A percentile compares a stretch with the other conserved stretches of the same genome.
Evolutionary conservation across 2,888 invertebrate species (phyloP).

Genomic region (Platycnemis pennipes): DNA sequence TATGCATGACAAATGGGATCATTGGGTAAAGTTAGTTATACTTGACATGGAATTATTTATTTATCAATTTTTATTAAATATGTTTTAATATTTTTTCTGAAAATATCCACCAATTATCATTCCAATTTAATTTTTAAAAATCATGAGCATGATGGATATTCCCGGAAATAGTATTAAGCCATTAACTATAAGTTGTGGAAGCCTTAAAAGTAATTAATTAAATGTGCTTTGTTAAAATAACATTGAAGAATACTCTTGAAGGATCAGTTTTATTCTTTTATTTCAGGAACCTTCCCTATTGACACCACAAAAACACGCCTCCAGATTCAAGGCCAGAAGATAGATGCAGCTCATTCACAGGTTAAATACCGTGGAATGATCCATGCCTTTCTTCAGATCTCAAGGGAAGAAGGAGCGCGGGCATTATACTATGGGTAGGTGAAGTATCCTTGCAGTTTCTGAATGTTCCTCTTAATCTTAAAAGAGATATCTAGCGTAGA

Average conservation of each 20-base stretch:
- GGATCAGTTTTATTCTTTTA: conserved; percentile 71
- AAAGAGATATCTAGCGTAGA: too few relatives aligned
- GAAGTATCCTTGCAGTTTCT: conserved; percentile 70
- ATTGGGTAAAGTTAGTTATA: too few relatives aligned
- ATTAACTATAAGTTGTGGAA: too few relatives aligned
- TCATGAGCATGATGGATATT: too few relatives aligned
- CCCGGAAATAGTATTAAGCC: too few relatives aligned
- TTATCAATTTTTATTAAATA: too few relatives aligned
- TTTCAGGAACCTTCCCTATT: conserved; percentile 95
- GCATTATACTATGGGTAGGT: conserved; percentile 93
- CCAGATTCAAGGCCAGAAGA: conserved; percentile 95
- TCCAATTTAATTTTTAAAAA: too few relatives aligned
- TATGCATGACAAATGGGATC: too few relatives aligned
- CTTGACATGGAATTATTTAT: too few relatives aligned
- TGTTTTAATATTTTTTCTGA: too few relatives aligned
- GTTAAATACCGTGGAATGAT: conserved; percentile 94
- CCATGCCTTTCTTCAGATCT: conserved; percentile 93
- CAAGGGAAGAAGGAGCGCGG: conserved; percentile 91
- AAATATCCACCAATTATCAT: too few relatives aligned
- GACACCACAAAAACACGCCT: conserved; percentile 97
- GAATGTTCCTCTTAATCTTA: not conserved
- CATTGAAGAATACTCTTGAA: not conserved
- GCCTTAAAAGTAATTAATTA: too few relatives aligned
- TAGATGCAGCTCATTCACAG: conserved; percentile 87
- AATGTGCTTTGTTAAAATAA: not conserved